A percentile compares a stretch with the other conserved stretches of the same genome.
These are phyloP conservation scores for Sceloporus undulatus DNA, from an alignment of 2,113 vertebrate genomes.

Conservation along the genomic window DNA sequence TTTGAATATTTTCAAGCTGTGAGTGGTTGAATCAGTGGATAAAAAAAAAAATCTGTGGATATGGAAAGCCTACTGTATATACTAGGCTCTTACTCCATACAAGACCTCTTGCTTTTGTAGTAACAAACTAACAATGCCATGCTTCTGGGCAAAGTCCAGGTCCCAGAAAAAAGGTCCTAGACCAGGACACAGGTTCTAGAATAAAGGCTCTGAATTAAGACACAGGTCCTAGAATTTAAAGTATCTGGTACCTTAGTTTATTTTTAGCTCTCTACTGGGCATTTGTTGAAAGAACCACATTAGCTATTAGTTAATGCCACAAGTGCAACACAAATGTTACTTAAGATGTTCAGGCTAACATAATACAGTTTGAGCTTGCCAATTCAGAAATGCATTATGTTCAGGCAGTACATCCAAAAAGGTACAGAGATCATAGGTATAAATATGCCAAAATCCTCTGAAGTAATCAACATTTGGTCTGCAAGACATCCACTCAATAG, in stretches of 20 bases:
- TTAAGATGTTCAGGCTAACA: neutral
- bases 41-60: too few relatives aligned
- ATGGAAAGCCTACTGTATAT: too few relatives aligned
- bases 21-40: too few relatives aligned
- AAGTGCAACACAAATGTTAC: neutral
- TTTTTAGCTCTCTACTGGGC: neutral
- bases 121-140: too few relatives aligned
- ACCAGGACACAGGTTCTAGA: neutral
- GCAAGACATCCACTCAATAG: neutral
- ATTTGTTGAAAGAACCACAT: neutral
- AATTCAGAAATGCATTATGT: neutral
- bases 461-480: neutral
- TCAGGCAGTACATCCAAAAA: neutral
- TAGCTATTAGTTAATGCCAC: neutral
- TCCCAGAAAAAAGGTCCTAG: too few relatives aligned
- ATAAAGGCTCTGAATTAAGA: neutral
- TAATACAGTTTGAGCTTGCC: neutral
- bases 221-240: too few relatives aligned
- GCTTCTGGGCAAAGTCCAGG: too few relatives aligned
- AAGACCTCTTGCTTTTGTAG: too few relatives aligned
- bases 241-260: neutral
- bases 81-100: too few relatives aligned
- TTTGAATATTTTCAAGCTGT: too few relatives aligned
- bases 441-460: neutral
- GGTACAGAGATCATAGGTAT: neutral